phyloP scores from a whole-genome alignment of 2,113 vertebrate species.

The Colistium nudipinnis region DNA sequence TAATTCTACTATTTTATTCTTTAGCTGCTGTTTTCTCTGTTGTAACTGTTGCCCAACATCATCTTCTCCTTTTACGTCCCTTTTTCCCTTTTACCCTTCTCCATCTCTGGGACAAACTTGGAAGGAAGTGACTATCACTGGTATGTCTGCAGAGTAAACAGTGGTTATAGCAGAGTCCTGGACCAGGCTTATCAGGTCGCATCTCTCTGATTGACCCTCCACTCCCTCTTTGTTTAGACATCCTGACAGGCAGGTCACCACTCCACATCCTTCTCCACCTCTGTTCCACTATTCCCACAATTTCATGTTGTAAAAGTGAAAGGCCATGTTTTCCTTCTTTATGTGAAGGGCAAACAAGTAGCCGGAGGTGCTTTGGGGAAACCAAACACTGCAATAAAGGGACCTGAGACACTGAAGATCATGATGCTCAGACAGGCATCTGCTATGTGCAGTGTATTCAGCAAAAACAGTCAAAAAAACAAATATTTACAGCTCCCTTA shows the following conservation, averaged over 20 bases:
- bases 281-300: slow-evolving; percentile 73
- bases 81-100: slow-evolving; percentile 38
- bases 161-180: slow-evolving; percentile 65
- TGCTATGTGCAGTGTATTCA: slow-evolving; percentile 37
- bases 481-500: slow-evolving; percentile 73
- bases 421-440: slow-evolving; percentile 50
- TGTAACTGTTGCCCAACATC: slow-evolving; percentile 9
- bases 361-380: slow-evolving; percentile 62
- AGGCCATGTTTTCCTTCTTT: slow-evolving; percentile 80
- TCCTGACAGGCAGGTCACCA: slow-evolving; percentile 73
- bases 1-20: no score
- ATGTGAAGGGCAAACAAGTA: slow-evolving; percentile 74
- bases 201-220: slow-evolving; percentile 74
- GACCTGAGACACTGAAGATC: slow-evolving; percentile 56
- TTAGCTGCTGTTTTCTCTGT: background rate
- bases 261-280: slow-evolving; percentile 75
- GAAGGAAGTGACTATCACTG: slow-evolving; percentile 76
- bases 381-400: slow-evolving; percentile 70
- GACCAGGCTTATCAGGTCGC: slow-evolving; percentile 71
- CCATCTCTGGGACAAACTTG: slow-evolving; percentile 42
- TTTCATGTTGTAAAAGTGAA: slow-evolving; percentile 80
- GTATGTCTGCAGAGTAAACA: slow-evolving; percentile 80
- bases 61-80: slow-evolving; percentile 13
- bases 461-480: slow-evolving; percentile 57
- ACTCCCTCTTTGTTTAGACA: slow-evolving; percentile 77